These are phyloP conservation scores for Rhynchomys soricoides DNA, from an alignment of 2,113 vertebrate genomes.

Conservation along the genomic window DNA sequence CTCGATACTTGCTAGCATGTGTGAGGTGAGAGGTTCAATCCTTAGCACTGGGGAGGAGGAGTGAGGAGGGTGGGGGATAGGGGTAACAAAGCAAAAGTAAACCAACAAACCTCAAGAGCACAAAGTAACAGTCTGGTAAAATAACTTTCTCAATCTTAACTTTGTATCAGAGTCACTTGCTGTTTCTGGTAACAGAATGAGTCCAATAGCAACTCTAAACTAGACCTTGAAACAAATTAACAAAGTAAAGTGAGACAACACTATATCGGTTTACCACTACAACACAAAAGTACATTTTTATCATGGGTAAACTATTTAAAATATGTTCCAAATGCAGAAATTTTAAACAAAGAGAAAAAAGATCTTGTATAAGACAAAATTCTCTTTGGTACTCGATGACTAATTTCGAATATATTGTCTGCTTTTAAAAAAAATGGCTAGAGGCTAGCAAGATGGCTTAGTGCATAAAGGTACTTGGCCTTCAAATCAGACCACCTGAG, in stretches of 20 bases:
- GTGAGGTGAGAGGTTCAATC: neutral
- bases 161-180: neutral
- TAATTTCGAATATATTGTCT: conserved; percentile 7
- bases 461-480: neutral
- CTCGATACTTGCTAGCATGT: neutral
- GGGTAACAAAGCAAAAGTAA: neutral
- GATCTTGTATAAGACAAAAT: neutral
- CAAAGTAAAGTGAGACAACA: conserved; percentile 13
- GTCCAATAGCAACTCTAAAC: neutral
- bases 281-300: neutral
- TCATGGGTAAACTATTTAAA: conserved; percentile 9
- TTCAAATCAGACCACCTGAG: neutral
- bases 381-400: neutral
- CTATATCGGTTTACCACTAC: neutral
- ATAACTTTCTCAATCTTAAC: conserved; percentile 32
- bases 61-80: too few relatives aligned
- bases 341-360: conserved; percentile 55
- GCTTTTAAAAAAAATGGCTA: neutral
- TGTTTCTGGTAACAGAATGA: neutral
- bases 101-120: conserved; percentile 31
- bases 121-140: conserved; percentile 20
- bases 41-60: neutral
- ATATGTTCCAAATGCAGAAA: conserved; percentile 16
- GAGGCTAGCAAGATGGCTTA: neutral
- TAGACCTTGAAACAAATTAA: conserved; percentile 32